A percentile compares a stretch with the other conserved stretches of the same genome.
phyloP scores from a whole-genome alignment of 2,888 invertebrate species.

The Ormyrus nitidulus region DNA sequence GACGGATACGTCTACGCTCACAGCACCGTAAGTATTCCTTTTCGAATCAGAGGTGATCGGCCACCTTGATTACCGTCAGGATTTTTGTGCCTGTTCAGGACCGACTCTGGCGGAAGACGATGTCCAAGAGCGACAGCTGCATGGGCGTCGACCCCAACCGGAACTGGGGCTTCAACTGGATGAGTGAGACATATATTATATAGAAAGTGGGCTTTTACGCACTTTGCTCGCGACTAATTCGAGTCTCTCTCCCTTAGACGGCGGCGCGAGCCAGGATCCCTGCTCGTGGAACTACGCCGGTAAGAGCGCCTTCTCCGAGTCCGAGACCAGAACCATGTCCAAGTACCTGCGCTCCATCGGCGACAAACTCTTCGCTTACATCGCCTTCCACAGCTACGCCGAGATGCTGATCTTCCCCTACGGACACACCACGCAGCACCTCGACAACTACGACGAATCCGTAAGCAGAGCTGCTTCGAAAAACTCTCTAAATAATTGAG shows the following conservation, averaged over 20 bases:
- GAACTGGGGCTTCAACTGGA: conserved; percentile 85
- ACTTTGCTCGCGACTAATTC: too few species aligned
- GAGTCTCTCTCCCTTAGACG: neutral
- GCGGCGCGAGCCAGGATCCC: conserved; percentile 65
- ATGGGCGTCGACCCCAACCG: conserved; percentile 86
- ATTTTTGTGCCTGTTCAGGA: conserved; percentile 71
- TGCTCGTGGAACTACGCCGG: conserved; percentile 83
- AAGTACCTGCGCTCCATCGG: conserved; percentile 77
- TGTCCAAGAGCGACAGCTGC: conserved; percentile 75
- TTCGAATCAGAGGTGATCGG: neutral
- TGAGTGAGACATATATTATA: conserved; percentile 72
- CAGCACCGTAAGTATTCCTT: conserved; percentile 61
- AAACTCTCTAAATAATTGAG: neutral
- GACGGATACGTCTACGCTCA: conserved; percentile 86
- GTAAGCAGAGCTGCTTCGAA: conserved; percentile 71
- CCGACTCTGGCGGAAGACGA: conserved; percentile 84
- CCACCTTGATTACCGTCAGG: neutral
- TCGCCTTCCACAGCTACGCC: conserved; percentile 86
- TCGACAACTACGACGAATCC: conserved; percentile 79
- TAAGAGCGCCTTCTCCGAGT: conserved; percentile 82
- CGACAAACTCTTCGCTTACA: conserved; percentile 79
- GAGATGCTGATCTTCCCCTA: conserved; percentile 84
- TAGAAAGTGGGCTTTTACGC: too few species aligned
- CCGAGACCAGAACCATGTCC: conserved; percentile 79
- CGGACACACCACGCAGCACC: conserved; percentile 79